phyloP scores from a whole-genome alignment of 1,140 invertebrate species.

The Drosophila hydei region DNA sequence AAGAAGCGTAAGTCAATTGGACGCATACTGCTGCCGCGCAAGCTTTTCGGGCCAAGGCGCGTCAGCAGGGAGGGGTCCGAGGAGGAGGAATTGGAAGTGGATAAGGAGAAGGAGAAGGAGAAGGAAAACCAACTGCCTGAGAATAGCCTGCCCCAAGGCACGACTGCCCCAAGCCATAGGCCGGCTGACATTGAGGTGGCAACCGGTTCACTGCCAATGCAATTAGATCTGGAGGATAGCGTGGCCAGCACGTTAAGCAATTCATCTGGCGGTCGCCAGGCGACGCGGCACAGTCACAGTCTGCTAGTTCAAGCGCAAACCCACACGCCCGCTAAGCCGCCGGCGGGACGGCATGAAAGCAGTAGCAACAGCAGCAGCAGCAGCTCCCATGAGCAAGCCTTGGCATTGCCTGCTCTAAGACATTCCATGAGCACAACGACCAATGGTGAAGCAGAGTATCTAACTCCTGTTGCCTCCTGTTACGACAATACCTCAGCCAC shows the following conservation, averaged over 20 bases:
- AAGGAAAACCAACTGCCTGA: slow-evolving; percentile 4
- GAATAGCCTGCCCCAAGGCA: background rate
- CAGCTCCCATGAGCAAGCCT: slow-evolving; percentile 15
- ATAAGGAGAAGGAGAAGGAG: background rate
- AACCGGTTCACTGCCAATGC: slow-evolving; percentile 33
- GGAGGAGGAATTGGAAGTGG: slow-evolving; percentile 6
- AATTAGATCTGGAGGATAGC: slow-evolving; percentile 62
- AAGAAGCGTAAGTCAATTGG: slow-evolving; percentile 76
- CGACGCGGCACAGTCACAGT: slow-evolving; percentile 56
- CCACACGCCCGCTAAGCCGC: slow-evolving; percentile 48
- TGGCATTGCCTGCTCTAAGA: slow-evolving; percentile 27
- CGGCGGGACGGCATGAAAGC: slow-evolving; percentile 9
- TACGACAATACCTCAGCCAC: slow-evolving; percentile 72
- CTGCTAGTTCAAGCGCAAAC: slow-evolving; percentile 72
- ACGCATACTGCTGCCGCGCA: slow-evolving; percentile 64
- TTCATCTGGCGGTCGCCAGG: slow-evolving; percentile 51
- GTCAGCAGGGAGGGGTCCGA: slow-evolving; percentile 53
- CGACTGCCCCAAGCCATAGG: slow-evolving; percentile 33
- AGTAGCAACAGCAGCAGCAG: slow-evolving; percentile 14
- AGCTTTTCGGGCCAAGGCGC: slow-evolving; percentile 63
- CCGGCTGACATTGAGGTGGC: slow-evolving; percentile 52
- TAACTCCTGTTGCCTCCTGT: slow-evolving; percentile 50
- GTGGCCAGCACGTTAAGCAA: slow-evolving; percentile 77
- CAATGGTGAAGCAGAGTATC: slow-evolving; percentile 61
- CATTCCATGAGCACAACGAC: slow-evolving; percentile 68